Evolutionary conservation across 1,140 invertebrate species (phyloP), one percentile per base, ranked within the genome.

Genomic region (Lordiphosa stackelbergi): DNA sequence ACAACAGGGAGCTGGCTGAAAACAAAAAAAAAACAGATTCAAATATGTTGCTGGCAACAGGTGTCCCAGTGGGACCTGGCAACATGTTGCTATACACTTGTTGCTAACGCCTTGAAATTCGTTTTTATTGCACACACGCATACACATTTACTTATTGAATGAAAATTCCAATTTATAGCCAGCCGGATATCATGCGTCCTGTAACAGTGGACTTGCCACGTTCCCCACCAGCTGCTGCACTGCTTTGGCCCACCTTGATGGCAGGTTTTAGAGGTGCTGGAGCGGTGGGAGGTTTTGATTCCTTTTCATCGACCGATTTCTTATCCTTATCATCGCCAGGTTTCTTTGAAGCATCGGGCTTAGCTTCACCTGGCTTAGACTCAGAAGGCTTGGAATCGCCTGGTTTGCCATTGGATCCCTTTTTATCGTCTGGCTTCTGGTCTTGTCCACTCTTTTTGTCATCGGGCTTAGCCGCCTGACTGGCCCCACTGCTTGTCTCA

Each of bases 141-240:
- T n/a, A 19, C 46, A 55, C 19, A 46, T 47, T 16, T 24, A 40
- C 22, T 38, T 36, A 6, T 40, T 19, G 19, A 9, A 28, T 12
- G 37, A 41, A 38, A 53, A 38, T 13, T 2, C 10, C 11, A 28
- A n/a, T 5, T 8, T 77, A 81, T 7, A 87, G 61, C 85, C 85
- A 87, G 35, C 85, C 85, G 13, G 85, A 87, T 41, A 87, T 87
- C 85, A 87, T 87, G 53, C 85, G 83, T n/a, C 85, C 85, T 1
- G 85, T 87, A 24, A 87, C 85, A 11, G 84, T 86, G 1, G 85
- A 87, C 47, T 87, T 87, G 19, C 85, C 85, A 7, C 85, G 73
- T n/a, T 87, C 85, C 9, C 85, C 85, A 16, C 85, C 85, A 1
- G 85, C 85, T 6, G 83, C 85, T 5, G 85, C 85, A 51, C 77